Percentiles rank a stretch among this genome's conserved stretches.
phyloP scores from a whole-genome alignment of 2,888 invertebrate genomes.

The Drosophila incognita region DNA sequence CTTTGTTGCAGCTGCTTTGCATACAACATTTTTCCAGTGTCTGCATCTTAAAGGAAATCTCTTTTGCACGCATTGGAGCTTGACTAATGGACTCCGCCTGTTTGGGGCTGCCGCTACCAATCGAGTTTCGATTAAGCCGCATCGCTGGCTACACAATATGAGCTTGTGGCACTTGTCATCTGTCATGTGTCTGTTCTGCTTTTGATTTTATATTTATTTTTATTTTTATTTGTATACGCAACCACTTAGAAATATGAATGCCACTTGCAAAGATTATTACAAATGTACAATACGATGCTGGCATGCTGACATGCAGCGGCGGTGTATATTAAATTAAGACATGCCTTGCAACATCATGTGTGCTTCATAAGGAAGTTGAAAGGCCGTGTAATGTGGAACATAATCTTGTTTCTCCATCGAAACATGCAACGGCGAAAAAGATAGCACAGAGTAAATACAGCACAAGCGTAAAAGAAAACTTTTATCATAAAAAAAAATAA shows the following conservation, averaged over 20 bases:
- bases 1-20: slow-evolving; percentile 65
- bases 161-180: slow-evolving; percentile 54
- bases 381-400: slow-evolving; percentile 53
- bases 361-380: slow-evolving; percentile 15
- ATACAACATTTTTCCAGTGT: slow-evolving; percentile 39
- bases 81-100: slow-evolving; percentile 23
- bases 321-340: slow-evolving; percentile 29
- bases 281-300: neutral
- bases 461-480: slow-evolving; percentile 44
- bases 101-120: slow-evolving; percentile 36
- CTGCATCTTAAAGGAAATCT: slow-evolving; percentile 10
- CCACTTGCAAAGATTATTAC: slow-evolving; percentile 7
- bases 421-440: slow-evolving; percentile 52
- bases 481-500: slow-evolving; percentile 38
- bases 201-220: neutral
- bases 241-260: slow-evolving; percentile 14
- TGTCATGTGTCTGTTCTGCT: slow-evolving; percentile 26
- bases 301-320: slow-evolving; percentile 21
- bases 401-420: slow-evolving; percentile 49
- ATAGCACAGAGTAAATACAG: slow-evolving; percentile 22
- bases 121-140: slow-evolving; percentile 60
- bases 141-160: slow-evolving; percentile 44
- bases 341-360: slow-evolving; percentile 21
- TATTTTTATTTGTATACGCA: neutral
- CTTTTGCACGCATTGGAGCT: slow-evolving; percentile 15